Conservation (phyloP, 92 coral and sea anemone species). For the Umimayanthus chanpuru region DNA sequence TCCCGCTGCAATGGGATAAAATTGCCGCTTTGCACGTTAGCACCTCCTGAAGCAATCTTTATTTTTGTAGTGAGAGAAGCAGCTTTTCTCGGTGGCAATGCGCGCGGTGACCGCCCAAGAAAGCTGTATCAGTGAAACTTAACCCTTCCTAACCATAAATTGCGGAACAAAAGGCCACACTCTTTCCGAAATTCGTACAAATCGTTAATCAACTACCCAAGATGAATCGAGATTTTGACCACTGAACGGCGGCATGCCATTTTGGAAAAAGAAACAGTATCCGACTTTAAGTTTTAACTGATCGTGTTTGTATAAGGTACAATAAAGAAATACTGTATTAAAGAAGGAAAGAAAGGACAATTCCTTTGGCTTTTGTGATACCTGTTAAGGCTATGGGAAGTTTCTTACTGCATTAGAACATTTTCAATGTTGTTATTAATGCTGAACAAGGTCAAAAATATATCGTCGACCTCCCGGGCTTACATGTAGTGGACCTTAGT, state of each 20-base stretch:
- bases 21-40: constrained; percentile 43
- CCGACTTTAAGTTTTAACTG: background rate
- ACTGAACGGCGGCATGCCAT: background rate
- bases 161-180: background rate
- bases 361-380: too few species aligned
- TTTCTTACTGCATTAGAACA: background rate
- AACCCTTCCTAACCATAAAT: background rate
- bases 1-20: constrained; percentile 40
- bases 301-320: background rate
- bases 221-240: background rate
- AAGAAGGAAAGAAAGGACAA: too few species aligned
- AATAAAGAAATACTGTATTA: too few species aligned
- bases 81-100: background rate
- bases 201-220: background rate
- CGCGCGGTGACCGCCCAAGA: background rate
- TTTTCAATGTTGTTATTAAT: too few species aligned
- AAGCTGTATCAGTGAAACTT: background rate
- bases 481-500: too few species aligned
- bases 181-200: background rate
- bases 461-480: background rate
- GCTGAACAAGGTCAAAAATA: background rate
- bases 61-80: background rate
- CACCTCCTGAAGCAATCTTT: constrained; percentile 47
- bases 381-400: background rate
- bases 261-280: background rate